Conservation (phyloP, 2,888 invertebrate genomes). For the Melinopterus prodromus region DNA sequence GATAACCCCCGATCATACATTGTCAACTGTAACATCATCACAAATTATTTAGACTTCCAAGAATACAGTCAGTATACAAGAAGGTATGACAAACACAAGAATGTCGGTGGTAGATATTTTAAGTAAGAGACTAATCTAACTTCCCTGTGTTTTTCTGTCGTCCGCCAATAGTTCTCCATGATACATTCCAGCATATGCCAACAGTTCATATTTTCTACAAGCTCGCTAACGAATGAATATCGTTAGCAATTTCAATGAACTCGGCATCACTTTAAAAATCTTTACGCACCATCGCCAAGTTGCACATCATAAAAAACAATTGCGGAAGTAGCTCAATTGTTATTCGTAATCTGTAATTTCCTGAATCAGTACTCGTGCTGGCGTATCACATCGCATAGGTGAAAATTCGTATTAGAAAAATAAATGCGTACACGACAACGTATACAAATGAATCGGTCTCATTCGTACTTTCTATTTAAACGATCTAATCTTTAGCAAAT, state of each 20-base stretch:
- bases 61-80: not conserved
- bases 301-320: not conserved
- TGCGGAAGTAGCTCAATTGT: not conserved
- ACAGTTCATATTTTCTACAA: not conserved
- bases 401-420: not conserved
- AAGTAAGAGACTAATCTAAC: not conserved
- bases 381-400: not conserved
- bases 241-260: not conserved
- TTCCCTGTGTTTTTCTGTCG: not conserved
- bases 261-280: not conserved
- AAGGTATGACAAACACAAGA: not conserved
- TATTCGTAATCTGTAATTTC: not conserved
- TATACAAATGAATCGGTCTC: too few relatives aligned
- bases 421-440: not conserved
- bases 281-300: not conserved
- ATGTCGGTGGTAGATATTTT: not conserved
- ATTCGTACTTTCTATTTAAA: not conserved
- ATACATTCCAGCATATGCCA: not conserved
- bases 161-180: not conserved
- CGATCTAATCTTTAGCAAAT: not conserved
- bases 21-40: too few relatives aligned
- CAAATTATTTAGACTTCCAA: too few relatives aligned
- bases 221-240: not conserved
- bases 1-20: too few relatives aligned
- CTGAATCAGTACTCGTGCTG: not conserved